A percentile compares a stretch with the other conserved stretches of the same genome.
Evolutionary conservation across 2,888 invertebrate genomes (phyloP).

Genomic region (Amiota mariae): DNA sequence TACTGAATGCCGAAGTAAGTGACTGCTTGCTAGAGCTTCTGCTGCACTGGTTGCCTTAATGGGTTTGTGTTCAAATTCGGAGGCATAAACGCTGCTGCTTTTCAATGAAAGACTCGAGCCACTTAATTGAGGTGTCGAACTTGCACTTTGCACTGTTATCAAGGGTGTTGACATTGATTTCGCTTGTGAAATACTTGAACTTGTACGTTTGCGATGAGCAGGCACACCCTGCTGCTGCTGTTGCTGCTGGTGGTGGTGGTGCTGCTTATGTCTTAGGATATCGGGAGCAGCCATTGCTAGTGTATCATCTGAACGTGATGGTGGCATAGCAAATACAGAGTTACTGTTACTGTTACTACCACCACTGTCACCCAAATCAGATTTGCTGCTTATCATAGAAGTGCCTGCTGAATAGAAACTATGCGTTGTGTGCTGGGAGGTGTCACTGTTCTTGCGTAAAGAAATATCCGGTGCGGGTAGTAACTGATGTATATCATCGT

Average conservation of each 20-base stretch:
- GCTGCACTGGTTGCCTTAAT: constrained; percentile 49
- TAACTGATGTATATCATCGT: constrained; percentile 58
- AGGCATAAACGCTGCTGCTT: constrained; percentile 49
- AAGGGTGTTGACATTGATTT: constrained; percentile 53
- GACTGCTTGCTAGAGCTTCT: constrained; percentile 20
- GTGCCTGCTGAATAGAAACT: constrained; percentile 72
- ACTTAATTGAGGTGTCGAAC: constrained; percentile 80
- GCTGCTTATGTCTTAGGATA: constrained; percentile 74
- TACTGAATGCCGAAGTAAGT: constrained; percentile 51
- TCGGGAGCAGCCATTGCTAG: constrained; percentile 74
- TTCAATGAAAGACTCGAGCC: constrained; percentile 60
- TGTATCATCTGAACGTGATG: constrained; percentile 87
- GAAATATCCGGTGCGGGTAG: constrained; percentile 65
- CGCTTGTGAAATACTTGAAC: constrained; percentile 73
- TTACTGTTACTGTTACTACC: constrained; percentile 46
- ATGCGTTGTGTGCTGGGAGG: constrained; percentile 75
- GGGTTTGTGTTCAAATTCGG: constrained; percentile 58
- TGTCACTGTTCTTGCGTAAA: constrained; percentile 77
- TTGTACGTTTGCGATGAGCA: constrained; percentile 76
- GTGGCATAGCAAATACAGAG: constrained; percentile 77
- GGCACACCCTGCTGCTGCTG: constrained; percentile 75
- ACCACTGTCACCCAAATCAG: constrained; percentile 59
- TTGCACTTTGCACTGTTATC: constrained; percentile 63
- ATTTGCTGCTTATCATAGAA: constrained; percentile 54
- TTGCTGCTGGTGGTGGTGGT: too few relatives aligned